Evolutionary conservation across 1,140 invertebrate genomes (phyloP).

Genomic region (Chelonus insularis): DNA sequence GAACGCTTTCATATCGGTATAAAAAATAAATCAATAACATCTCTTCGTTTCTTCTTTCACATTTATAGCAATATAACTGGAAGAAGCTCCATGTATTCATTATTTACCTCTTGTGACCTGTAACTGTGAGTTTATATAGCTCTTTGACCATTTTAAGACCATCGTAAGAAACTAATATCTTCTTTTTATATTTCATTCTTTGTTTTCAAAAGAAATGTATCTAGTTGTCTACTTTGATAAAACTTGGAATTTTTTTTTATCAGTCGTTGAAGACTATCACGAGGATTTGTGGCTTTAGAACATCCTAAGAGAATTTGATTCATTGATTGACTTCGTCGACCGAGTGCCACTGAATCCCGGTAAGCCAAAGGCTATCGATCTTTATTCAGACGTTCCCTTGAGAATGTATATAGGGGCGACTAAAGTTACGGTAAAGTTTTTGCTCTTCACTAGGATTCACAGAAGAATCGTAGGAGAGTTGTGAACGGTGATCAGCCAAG

Average conservation of each 20-base stretch:
- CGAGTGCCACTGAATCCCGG: constrained; percentile 22
- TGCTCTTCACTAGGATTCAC: constrained; percentile 17
- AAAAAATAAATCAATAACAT: constrained; percentile 58
- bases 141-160: background rate
- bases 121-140: background rate
- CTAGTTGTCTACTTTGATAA: background rate
- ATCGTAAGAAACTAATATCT: background rate
- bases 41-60: constrained; percentile 41
- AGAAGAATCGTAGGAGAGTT: constrained; percentile 10
- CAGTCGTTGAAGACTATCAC: constrained; percentile 32
- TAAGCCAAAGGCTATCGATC: constrained; percentile 49
- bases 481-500: constrained; percentile 42
- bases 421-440: constrained; percentile 41
- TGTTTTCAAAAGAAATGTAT: constrained; percentile 1
- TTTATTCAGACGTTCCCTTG: constrained; percentile 46
- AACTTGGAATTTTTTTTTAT: constrained; percentile 13
- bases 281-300: constrained; percentile 24
- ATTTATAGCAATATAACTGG: constrained; percentile 10
- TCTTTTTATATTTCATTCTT: background rate
- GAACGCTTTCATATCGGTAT: constrained; percentile 27
- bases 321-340: constrained; percentile 34
- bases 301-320: constrained; percentile 28
- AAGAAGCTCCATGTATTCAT: constrained; percentile 25
- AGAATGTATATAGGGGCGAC: constrained; percentile 32
- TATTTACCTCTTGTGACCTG: constrained; percentile 19